Evolutionary conservation across 1,140 invertebrate species (phyloP).

Genomic region (Melipona quadrifasciata): DNA sequence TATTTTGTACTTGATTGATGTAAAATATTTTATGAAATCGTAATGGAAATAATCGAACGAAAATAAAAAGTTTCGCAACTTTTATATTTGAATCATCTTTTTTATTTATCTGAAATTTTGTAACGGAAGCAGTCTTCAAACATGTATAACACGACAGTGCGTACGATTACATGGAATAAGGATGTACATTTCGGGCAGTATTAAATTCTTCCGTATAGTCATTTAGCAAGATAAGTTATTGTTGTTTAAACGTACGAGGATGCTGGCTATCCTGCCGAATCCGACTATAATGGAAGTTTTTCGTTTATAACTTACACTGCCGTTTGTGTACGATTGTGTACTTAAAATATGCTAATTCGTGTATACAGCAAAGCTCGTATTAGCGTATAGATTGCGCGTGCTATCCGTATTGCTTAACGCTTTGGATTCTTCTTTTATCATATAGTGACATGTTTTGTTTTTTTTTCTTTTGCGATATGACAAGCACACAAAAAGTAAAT

Average conservation of each 20-base stretch:
- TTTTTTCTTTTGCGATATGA: constrained; percentile 73
- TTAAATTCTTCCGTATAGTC: constrained; percentile 14
- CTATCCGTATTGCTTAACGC: constrained; percentile 59
- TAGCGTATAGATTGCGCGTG: constrained; percentile 65
- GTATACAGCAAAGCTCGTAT: constrained; percentile 74
- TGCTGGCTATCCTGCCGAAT: constrained; percentile 67
- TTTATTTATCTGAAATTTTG: constrained; percentile 78
- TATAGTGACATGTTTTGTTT: constrained; percentile 38
- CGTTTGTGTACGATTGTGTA: constrained; percentile 53
- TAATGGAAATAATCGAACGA: neutral
- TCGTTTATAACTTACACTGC: constrained; percentile 26
- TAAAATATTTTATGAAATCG: neutral
- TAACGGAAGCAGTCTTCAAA: constrained; percentile 81
- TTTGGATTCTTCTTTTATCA: constrained; percentile 35
- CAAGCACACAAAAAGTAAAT: constrained; percentile 73
- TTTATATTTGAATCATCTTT: constrained; percentile 63
- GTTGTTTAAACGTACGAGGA: constrained; percentile 61
- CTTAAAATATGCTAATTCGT: constrained; percentile 64
- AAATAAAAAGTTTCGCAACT: neutral
- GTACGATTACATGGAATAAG: constrained; percentile 74
- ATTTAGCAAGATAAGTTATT: constrained; percentile 10
- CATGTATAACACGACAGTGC: constrained; percentile 76
- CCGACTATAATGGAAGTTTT: neutral
- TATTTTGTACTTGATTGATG: neutral
- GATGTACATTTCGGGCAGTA: constrained; percentile 45